Base-by-base conservation (phyloP, 2,797 vertebrate species). In the Sebastolobus alascanus region DNA sequence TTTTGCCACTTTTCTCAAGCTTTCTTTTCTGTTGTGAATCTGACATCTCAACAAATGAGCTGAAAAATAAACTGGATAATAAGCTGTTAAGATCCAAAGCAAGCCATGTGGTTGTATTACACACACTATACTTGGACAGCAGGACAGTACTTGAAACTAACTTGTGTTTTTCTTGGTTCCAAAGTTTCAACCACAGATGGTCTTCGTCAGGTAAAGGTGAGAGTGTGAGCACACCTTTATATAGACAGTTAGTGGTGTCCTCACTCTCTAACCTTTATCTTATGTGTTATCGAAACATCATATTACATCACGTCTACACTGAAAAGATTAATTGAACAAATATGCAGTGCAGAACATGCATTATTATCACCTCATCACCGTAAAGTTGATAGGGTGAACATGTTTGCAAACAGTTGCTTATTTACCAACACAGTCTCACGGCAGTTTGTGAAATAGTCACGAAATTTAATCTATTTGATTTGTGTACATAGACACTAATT, bases 1-100 rank as follows among this genome's bases (percentile, higher is more conserved):
- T 35, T 80, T 67, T 81, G 31, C 67, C 40, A 18, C 5, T 70
- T 60, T 46, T 71, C 27, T 67, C 5, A 3, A 20, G 52, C 16
- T 2, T 33, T 20, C 1, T 55, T 75, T 58, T 18, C 33, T 64
- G 2, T 58, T 25, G 16, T n/a, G 31, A 73, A n/a, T 59, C 58
- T 75, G 76, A 56, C 22, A 54, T 16, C 25, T 73, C 20, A 8
- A 38, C 63, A 64, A 50, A n/a, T 22, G 5, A 52, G 43, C 25
- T 14, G 20, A 68, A 72, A 22, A 35, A 27, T 68, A 16, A 40
- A 20, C 3, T 29, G 12, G 11, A 68, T 31, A 46, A 46, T 50
- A 50, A 27, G 16, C 4, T 16, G 20, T 55, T 9, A 22, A 70
- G 18, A 43, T 61, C 27, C 27, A 1, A n/a, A 54, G 13, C 22